Base-by-base conservation (phyloP, 2,797 vertebrate species). In the Picus viridis region DNA sequence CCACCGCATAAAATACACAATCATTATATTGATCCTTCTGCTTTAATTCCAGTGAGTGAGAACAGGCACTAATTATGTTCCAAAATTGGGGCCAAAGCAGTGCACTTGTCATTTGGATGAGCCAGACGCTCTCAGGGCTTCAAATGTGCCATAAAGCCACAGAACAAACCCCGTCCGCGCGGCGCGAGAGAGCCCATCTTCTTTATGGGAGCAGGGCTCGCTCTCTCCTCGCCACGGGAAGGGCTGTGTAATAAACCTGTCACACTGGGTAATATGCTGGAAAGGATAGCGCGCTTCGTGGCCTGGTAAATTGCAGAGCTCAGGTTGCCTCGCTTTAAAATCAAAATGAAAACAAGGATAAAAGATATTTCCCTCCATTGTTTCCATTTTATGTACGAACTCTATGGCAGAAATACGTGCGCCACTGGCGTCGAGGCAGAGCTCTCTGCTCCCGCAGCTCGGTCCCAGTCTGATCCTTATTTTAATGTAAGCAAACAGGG, bases 311-410 rank as follows among this genome's bases (percentile, higher is more conserved):
- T 84, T 56, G 89, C 61, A 84, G 62, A 62, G 85, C 73, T 95
- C 89, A 65, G 88, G 65, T 92, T 23, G 77, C 87, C 92, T 71
- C 73, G 88, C 94, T 88, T 94, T 94, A 96, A 96, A 94, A 94
- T 69, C 92, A 92, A 96, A 96, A 96, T 74, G 91, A 96, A 95
- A 95, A 93, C 94, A 95, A 94, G 88, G 75, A 96, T 94, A 95
- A 95, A 96, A 95, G 93, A 94, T 95, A 94, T 88, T 95, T 91
- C 92, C 92, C 89, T 92, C 83, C 87, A 95, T 92, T 96, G 96
- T 96, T 95, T 93, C 92, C 79, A 88, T 94, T 95, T 96, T 92
- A 96, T 93, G 89, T 79, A 88, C 87, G 95, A 96, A 94, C 74
- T 91, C 71, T 65, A 89, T 26, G 61, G 87, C 87, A 95, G 91